Evolutionary conservation across 2,113 vertebrate species (phyloP).

Genomic region (Corvus moneduloides): DNA sequence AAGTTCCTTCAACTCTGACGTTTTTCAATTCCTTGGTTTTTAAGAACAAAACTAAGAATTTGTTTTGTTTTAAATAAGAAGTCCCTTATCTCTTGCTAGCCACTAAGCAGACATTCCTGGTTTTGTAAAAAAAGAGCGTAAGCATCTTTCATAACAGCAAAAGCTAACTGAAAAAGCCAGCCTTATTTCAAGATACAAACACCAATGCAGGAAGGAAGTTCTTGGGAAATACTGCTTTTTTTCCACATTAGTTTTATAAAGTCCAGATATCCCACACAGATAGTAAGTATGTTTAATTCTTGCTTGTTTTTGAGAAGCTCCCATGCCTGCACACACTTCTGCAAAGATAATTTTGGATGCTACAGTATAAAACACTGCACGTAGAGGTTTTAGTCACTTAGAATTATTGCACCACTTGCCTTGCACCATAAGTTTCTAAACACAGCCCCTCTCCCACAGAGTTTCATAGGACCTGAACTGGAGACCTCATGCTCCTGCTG

Average conservation of each 20-base stretch:
- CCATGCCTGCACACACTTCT: neutral
- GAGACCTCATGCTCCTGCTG: neutral
- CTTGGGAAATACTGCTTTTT: neutral
- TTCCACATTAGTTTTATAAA: neutral
- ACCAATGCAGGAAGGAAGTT: neutral
- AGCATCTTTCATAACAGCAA: neutral
- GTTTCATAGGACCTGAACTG: neutral
- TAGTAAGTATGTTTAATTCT: neutral
- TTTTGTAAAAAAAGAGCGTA: neutral
- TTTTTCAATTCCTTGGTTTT: neutral
- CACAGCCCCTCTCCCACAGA: neutral
- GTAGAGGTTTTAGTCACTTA: neutral
- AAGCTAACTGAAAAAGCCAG: neutral
- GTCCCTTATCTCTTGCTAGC: neutral
- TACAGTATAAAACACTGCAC: neutral
- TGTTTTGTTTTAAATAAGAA: neutral
- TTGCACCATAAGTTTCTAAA: neutral
- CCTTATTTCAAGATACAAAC: neutral
- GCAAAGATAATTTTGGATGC: neutral
- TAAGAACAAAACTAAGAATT: neutral
- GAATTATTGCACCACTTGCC: neutral
- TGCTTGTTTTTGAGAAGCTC: neutral
- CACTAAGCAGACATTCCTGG: neutral
- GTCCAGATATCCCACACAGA: neutral
- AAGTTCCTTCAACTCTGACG: neutral